Evolutionary conservation across 2,113 vertebrate genomes (phyloP), one percentile per base, ranked within the genome.

Genomic region (Saguinus midas): DNA sequence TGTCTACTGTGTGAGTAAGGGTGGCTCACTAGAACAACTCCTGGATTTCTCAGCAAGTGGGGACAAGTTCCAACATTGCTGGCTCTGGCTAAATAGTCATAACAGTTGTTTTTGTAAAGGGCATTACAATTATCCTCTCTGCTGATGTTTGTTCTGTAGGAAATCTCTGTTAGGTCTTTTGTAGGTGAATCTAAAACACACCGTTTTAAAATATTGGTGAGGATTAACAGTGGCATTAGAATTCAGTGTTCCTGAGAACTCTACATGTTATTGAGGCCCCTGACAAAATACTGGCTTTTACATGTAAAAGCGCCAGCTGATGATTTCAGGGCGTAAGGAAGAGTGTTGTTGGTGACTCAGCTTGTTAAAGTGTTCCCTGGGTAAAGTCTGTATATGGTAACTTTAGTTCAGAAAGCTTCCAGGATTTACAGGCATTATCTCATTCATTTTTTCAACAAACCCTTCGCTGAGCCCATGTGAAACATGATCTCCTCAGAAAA

Each of bases 81-180:
- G 84, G 76, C 85, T 93, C 37, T 96, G 95, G 95, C 92, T 87
- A 95, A 96, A 88, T 94, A 95, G 87, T 93, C 87, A 68, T 97
- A 93, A 95, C 95, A 97, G 96, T 98, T 97, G 96, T 96, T 97
- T 98, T 96, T 94, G 85, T 83, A 97, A 97, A 97, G 91, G 91
- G 87, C 90, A 95, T 95, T 97, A 66, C 92, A 96, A 86, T 96
- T 91, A 97, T 96, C 96, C 95, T 91, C 87, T 87, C 81, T 93
- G 87, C 97, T 76, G 43, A 94, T 93, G 87, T 96, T 97, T 96
- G 82, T 95, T 97, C 93, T 96, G 92, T 73, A 94, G 94, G 85
- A 97, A 97, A 95, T 87, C 95, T 90, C 90, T 88, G 52, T 82
- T 94, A 87, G 91, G 93, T 68, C 91, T 96, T 97, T 95, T 97